Evolutionary conservation across 2,888 invertebrate genomes (phyloP).

Genomic region (Euproctis similis): DNA sequence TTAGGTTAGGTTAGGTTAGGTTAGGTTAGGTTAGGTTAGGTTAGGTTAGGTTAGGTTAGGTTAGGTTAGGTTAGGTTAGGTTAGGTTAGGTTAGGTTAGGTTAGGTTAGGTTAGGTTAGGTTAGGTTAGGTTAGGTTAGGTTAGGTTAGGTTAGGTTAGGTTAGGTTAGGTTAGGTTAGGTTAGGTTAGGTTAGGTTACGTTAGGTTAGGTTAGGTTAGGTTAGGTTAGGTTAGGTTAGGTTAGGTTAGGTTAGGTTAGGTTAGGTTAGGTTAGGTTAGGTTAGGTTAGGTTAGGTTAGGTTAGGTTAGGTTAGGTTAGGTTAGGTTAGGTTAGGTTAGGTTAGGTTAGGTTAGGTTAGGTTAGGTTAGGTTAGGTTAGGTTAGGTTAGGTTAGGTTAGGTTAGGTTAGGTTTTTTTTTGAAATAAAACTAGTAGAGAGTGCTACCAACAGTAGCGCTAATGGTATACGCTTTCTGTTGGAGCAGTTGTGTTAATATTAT

Average conservation of each 20-base stretch:
- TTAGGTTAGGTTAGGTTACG: slow-evolving; percentile 15
- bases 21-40: too few relatives aligned
- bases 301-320: slow-evolving; percentile 6
- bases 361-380: slow-evolving; percentile 14
- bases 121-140: slow-evolving; percentile 14
- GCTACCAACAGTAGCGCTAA: too few relatives aligned
- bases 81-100: slow-evolving; percentile 7
- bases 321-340: slow-evolving; percentile 11
- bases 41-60: too few relatives aligned
- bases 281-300: slow-evolving; percentile 6
- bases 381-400: slow-evolving; percentile 15
- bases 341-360: slow-evolving; percentile 11
- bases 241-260: slow-evolving; percentile 14
- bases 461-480: too few relatives aligned
- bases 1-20: too few relatives aligned
- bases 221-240: slow-evolving; percentile 13
- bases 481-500: too few relatives aligned
- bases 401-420: too few relatives aligned
- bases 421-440: too few relatives aligned
- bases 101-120: slow-evolving; percentile 15
- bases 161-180: slow-evolving; percentile 14
- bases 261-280: slow-evolving; percentile 11
- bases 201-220: slow-evolving; percentile 15
- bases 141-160: slow-evolving; percentile 13
- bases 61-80: too few relatives aligned